Evolutionary conservation across 2,888 invertebrate genomes (phyloP).

Genomic region (Diachrysia chrysitis): DNA sequence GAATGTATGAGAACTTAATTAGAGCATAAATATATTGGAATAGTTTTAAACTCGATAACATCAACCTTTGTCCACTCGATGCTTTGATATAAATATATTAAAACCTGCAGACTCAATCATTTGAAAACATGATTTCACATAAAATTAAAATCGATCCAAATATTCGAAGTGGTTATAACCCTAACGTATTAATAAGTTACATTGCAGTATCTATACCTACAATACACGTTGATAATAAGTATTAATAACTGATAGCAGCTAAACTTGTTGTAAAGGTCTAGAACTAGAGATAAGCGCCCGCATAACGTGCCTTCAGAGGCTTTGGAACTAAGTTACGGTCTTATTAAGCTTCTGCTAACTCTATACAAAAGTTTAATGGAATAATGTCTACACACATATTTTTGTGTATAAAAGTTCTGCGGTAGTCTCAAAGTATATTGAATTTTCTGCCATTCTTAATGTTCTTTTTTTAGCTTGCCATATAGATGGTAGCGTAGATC

Average conservation of each 20-base stretch:
- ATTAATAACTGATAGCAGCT: conserved; percentile 33
- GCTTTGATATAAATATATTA: neutral
- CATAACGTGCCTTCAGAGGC: conserved; percentile 44
- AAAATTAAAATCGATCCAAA: neutral
- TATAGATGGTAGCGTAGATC: too few relatives aligned
- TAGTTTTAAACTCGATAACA: neutral
- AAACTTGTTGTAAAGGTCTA: conserved; percentile 40
- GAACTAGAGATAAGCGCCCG: conserved; percentile 55
- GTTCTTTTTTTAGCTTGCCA: too few relatives aligned
- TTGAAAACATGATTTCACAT: neutral
- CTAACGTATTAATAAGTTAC: conserved; percentile 32
- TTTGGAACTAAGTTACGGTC: conserved; percentile 21
- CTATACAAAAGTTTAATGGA: neutral
- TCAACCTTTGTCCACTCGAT: neutral
- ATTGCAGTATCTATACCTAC: conserved; percentile 17
- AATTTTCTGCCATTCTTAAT: neutral
- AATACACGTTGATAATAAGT: conserved; percentile 21
- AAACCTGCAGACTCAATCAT: neutral
- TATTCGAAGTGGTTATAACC: conserved; percentile 19
- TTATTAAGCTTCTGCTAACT: conserved; percentile 1
- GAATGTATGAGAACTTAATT: too few relatives aligned
- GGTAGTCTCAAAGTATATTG: neutral
- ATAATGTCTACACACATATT: conserved; percentile 4
- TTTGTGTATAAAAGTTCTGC: neutral
- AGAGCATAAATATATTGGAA: neutral